Conservation (phyloP, 2,888 invertebrate species). For the Mesorhabditis belari region DNA sequence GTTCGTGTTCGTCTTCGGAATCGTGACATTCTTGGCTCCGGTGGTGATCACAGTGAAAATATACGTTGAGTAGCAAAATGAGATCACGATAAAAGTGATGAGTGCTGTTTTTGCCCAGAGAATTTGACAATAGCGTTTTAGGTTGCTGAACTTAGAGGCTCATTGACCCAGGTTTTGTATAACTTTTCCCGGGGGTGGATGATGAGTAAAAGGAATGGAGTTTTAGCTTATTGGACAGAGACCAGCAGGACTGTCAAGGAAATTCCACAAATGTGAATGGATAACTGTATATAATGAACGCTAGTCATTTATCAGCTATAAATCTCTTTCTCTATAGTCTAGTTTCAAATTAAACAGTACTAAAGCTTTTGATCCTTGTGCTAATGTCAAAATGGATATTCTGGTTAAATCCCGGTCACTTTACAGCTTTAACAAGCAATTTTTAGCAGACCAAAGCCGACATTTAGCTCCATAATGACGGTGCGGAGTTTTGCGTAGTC, state of each 20-base stretch:
- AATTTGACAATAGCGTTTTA: too few relatives aligned
- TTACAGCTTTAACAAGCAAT: background rate
- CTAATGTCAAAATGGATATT: background rate
- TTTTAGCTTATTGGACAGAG: too few relatives aligned
- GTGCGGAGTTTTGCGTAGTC: too few relatives aligned
- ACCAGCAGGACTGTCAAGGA: constrained; percentile 63
- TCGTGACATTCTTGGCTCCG: constrained; percentile 47
- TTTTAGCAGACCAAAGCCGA: background rate
- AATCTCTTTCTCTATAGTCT: too few relatives aligned
- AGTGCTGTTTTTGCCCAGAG: constrained; percentile 83
- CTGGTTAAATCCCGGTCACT: background rate
- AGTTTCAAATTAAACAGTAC: background rate
- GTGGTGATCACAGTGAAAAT: constrained; percentile 69
- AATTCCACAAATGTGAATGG: constrained; percentile 35
- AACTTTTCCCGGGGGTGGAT: too few relatives aligned
- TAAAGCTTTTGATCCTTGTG: background rate
- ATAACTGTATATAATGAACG: background rate
- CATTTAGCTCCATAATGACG: too few relatives aligned
- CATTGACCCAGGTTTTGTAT: too few relatives aligned
- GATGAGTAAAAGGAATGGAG: too few relatives aligned
- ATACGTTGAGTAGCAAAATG: constrained; percentile 55
- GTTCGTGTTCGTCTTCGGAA: constrained; percentile 68
- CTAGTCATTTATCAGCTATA: background rate
- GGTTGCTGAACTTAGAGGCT: too few relatives aligned
- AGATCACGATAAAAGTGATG: constrained; percentile 62